Base-by-base conservation (phyloP, 2,797 vertebrate species). In the Notoglanidium macrostoma region DNA sequence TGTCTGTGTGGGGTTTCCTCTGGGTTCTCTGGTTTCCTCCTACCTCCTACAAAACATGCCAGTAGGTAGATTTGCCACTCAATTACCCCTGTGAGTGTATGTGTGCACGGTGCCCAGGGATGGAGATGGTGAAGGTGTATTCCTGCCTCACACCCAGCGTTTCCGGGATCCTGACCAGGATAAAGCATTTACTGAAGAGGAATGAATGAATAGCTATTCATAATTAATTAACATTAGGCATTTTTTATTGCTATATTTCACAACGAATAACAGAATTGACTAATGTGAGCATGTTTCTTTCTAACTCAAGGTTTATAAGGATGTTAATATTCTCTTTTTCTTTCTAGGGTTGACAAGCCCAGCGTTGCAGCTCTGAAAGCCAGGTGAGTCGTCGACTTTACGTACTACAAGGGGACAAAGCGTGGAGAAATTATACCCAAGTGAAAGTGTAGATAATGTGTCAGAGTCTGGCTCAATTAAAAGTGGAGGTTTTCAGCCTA, bases 341-440 rank as follows among this genome's bases (percentile, higher is more conserved):
- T 93, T 90, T 93, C 76, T 94, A 99, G 98, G 98, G 97, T 98
- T 35, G 98, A 99, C 95, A 99, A 99, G 95, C 95, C 96, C 4
- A 97, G 97, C 93, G 93, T 98, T 80, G 94, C 97, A 83, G 95
- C 96, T 83, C 95, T 98, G 93, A 98, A 95, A 95, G 94, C 96
- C 92, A 96, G 97, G 98, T 99, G 93, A 98, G 98, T 96, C 82
- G 0, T 80, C 55, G 61, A n/a, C 10, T 26, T 26, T 26, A 79
- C 11, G 19, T 26, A 57, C 54, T 59, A 35, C 59, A 1, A 23
- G 1, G 26, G 49, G 12, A 54, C 14, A 29, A 4, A n/a, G 19
- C 57, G 32, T 3, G n/a, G n/a, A 54, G 51, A 78, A 78, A 74
- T 44, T 73, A 23, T 19, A 35, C n/a, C 1, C 5, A 17, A 68